Conservation (phyloP, 2,888 invertebrate species). For the Pseudococcus longispinus region DNA sequence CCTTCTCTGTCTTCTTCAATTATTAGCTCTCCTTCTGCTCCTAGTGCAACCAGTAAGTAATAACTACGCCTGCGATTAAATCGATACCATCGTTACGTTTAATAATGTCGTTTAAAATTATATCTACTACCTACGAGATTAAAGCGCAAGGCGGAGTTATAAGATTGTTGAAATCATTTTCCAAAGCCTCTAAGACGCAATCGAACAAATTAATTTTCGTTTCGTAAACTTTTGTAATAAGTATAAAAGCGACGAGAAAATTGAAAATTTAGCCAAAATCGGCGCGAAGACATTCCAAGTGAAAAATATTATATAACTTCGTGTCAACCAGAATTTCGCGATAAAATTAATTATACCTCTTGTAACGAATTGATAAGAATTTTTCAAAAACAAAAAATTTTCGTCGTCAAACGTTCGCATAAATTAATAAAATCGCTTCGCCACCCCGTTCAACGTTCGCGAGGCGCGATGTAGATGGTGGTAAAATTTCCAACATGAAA, state of each 20-base stretch:
- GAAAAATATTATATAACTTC: not conserved
- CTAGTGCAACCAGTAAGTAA: constrained; percentile 81
- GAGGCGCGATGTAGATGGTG: not conserved
- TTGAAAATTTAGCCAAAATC: not conserved
- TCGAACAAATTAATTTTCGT: not conserved
- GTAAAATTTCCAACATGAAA: not conserved
- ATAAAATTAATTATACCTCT: not conserved
- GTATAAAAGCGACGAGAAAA: not conserved
- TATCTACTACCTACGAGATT: not conserved
- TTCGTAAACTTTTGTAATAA: not conserved
- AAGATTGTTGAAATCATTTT: not conserved
- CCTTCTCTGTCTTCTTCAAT: constrained; percentile 87
- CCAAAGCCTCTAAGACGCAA: not conserved
- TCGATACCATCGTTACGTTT: not conserved
- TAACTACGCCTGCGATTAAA: constrained; percentile 73
- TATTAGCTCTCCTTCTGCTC: constrained; percentile 81
- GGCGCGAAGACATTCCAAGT: not conserved
- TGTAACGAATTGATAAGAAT: constrained; percentile 9
- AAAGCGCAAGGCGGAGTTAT: not conserved
- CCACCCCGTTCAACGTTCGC: not conserved
- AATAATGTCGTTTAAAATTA: not conserved
- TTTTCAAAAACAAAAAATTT: not conserved
- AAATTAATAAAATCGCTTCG: not conserved
- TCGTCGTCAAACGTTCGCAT: not conserved
- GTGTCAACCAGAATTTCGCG: not conserved